Conservation (phyloP, 2,113 vertebrate genomes). For the Odocoileus hemionus region DNA sequence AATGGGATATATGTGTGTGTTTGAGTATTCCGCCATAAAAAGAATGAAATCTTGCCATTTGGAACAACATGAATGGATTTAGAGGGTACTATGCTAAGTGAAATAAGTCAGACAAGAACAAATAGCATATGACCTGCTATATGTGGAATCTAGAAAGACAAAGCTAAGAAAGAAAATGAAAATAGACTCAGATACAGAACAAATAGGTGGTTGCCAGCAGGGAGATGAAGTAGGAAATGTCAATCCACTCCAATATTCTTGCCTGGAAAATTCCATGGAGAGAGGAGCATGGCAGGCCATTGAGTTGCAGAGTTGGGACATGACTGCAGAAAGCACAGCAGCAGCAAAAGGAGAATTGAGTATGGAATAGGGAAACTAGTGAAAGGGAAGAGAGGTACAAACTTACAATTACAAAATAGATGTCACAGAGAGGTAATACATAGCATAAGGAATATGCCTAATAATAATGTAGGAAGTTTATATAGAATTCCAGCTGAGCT, state of each 20-base stretch:
- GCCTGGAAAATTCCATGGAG: background rate
- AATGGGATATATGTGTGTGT: background rate
- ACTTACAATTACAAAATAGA: background rate
- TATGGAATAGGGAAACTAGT: background rate
- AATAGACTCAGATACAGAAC: background rate
- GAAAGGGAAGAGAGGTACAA: background rate
- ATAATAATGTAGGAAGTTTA: background rate
- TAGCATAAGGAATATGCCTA: background rate
- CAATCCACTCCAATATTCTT: background rate
- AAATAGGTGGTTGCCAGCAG: background rate
- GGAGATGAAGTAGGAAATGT: background rate
- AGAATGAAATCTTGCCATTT: background rate
- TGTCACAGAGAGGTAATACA: background rate
- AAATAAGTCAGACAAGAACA: background rate
- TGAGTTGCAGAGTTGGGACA: background rate
- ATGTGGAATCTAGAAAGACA: background rate
- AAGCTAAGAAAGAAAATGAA: background rate
- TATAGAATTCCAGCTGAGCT: background rate
- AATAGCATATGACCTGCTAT: background rate
- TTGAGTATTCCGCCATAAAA: background rate
- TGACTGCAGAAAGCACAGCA: background rate
- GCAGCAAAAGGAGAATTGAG: background rate
- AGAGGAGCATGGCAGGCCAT: background rate
- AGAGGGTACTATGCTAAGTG: background rate
- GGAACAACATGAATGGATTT: background rate